Conservation (phyloP, 2,888 invertebrate genomes). For the Choristoneura rosaceana region DNA sequence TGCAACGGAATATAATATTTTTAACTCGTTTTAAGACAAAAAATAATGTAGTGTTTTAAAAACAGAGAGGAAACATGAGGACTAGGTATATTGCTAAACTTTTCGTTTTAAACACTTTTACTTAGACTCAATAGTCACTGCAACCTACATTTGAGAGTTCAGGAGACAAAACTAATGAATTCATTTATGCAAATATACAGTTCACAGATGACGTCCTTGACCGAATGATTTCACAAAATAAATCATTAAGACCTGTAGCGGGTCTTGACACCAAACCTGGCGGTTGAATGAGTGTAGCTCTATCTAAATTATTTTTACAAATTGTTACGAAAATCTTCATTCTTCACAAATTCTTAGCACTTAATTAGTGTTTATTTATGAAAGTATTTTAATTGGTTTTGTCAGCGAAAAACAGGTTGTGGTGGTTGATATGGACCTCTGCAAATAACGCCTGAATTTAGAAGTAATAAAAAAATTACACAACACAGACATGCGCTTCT, state of each 20-base stretch:
- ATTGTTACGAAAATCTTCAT: too few relatives aligned
- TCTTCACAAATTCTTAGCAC: too few relatives aligned
- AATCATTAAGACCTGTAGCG: slow-evolving; percentile 5
- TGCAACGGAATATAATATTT: too few relatives aligned
- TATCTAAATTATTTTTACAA: too few relatives aligned
- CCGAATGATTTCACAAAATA: slow-evolving; percentile 33
- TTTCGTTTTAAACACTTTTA: not conserved
- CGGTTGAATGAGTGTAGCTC: slow-evolving; percentile 4
- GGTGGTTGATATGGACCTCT: too few relatives aligned
- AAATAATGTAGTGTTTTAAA: not conserved
- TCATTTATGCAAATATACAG: slow-evolving; percentile 24
- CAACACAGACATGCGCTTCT: too few relatives aligned
- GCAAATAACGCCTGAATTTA: too few relatives aligned
- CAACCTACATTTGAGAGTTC: slow-evolving; percentile 6
- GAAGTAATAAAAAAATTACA: too few relatives aligned
- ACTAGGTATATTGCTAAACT: not conserved
- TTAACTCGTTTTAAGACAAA: too few relatives aligned
- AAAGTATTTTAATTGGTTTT: too few relatives aligned
- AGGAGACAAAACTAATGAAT: slow-evolving; percentile 25
- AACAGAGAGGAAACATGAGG: not conserved
- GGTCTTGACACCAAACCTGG: not conserved
- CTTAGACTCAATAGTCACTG: slow-evolving; percentile 7
- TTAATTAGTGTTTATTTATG: too few relatives aligned
- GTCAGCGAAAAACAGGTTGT: too few relatives aligned
- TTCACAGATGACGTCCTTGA: slow-evolving; percentile 27